Percentiles rank a stretch among this genome's conserved stretches.
These are phyloP conservation scores for Halichoerus grypus DNA, from an alignment of 2,113 vertebrate species.

Conservation along the genomic window DNA sequence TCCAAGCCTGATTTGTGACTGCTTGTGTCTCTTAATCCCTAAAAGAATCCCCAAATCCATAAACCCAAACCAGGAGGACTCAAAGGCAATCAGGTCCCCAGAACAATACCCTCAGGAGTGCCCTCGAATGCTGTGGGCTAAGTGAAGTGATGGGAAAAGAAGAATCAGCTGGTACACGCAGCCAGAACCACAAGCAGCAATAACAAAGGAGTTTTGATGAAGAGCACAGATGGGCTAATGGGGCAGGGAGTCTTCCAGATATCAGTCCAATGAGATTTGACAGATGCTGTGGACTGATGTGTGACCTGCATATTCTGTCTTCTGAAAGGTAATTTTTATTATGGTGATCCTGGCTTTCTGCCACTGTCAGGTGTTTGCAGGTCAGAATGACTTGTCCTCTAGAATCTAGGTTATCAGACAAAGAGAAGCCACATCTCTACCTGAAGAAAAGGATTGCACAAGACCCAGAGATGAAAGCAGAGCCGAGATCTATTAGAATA, in stretches of 20 bases:
- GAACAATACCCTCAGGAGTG: rapidly evolving
- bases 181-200: neutral
- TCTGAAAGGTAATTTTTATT: no score
- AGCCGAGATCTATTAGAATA: neutral
- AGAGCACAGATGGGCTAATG: neutral
- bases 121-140: no score
- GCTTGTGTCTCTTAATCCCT: neutral
- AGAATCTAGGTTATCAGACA: neutral
- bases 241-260: rapidly evolving
- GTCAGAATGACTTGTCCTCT: neutral
- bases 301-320: neutral
- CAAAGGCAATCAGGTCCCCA: neutral
- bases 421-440: neutral
- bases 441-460: neutral
- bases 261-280: neutral
- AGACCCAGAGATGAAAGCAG: no score
- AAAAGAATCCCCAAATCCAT: neutral
- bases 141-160: neutral
- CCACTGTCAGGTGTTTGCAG: neutral
- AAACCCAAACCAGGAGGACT: neutral
- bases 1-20: neutral
- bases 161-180: rapidly evolving
- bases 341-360: neutral
- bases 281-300: neutral
- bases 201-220: neutral